These are phyloP conservation scores for Meghimatium bilineatum DNA, from an alignment of 2,888 invertebrate species.

Conservation along the genomic window DNA sequence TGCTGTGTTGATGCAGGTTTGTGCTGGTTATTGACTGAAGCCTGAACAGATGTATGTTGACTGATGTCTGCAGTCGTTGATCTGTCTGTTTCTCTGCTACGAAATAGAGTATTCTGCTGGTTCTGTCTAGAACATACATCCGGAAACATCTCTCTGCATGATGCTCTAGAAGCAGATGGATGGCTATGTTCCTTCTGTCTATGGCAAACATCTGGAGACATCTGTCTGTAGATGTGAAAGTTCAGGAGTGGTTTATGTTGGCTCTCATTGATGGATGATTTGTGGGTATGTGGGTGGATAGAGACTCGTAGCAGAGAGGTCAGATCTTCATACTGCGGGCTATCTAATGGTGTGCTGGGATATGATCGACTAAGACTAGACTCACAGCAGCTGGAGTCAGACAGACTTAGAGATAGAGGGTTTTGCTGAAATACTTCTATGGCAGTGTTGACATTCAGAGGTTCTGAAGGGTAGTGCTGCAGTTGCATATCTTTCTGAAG, in stretches of 20 bases:
- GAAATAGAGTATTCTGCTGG: not conserved
- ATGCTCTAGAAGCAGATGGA: not conserved
- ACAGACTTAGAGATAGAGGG: not conserved
- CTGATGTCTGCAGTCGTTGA: not conserved
- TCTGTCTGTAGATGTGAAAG: constrained; percentile 2
- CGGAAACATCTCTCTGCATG: not conserved
- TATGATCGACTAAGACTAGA: constrained; percentile 18
- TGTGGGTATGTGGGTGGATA: not conserved
- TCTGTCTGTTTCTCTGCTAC: not conserved
- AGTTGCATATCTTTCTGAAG: not conserved
- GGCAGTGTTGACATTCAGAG: not conserved
- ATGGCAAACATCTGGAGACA: not conserved
- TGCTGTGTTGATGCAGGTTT: not conserved
- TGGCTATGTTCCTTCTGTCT: not conserved
- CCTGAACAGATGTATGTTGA: not conserved
- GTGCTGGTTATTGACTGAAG: not conserved
- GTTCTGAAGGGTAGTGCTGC: constrained; percentile 32
- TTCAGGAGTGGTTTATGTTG: constrained; percentile 3
- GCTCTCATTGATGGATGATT: not conserved
- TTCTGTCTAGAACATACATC: not conserved
- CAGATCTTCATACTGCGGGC: constrained; percentile 9
- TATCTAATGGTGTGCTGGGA: constrained; percentile 24
- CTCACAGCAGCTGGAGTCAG: not conserved
- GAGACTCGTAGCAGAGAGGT: not conserved
- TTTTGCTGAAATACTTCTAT: not conserved